Percentiles rank a stretch among this genome's conserved stretches.
phyloP scores from a whole-genome alignment of 2,113 vertebrate genomes.

The Elaphurus davidianus region DNA sequence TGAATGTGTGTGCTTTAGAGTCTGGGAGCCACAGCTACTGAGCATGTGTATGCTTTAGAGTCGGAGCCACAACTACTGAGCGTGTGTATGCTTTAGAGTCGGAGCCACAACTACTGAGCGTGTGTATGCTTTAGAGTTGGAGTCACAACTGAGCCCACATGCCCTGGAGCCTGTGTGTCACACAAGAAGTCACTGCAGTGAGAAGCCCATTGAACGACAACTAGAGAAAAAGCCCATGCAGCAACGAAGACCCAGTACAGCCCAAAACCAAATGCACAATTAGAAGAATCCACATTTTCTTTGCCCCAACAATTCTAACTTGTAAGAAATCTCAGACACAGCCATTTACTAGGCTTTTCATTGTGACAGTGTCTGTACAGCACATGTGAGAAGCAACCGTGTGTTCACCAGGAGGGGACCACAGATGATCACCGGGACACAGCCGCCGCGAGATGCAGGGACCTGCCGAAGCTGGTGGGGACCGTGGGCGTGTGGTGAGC shows the following conservation, averaged over 20 bases:
- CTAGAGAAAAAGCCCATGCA: not conserved
- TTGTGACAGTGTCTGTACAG: too few species aligned
- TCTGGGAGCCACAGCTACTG: not conserved
- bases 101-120: not conserved
- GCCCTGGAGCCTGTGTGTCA: not conserved
- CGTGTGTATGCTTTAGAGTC: not conserved
- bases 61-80: not conserved
- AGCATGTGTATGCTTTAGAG: not conserved
- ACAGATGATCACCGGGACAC: rapidly evolving
- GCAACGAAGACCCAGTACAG: not conserved
- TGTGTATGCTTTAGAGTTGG: not conserved
- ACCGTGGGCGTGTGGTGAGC: rapidly evolving
- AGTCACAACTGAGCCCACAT: not conserved
- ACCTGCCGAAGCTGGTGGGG: rapidly evolving
- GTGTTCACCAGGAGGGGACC: rapidly evolving
- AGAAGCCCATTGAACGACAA: not conserved
- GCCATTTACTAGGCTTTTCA: too few species aligned
- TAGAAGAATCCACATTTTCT: not conserved
- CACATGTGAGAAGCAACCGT: rapidly evolving
- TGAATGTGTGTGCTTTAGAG: not conserved
- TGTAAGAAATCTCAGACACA: not conserved
- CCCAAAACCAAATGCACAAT: not conserved
- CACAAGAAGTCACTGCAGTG: not conserved
- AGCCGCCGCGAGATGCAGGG: rapidly evolving
- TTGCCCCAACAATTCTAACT: not conserved